Conservation (phyloP, 1,140 invertebrate species). For the Leptonema lineaticorne region DNA sequence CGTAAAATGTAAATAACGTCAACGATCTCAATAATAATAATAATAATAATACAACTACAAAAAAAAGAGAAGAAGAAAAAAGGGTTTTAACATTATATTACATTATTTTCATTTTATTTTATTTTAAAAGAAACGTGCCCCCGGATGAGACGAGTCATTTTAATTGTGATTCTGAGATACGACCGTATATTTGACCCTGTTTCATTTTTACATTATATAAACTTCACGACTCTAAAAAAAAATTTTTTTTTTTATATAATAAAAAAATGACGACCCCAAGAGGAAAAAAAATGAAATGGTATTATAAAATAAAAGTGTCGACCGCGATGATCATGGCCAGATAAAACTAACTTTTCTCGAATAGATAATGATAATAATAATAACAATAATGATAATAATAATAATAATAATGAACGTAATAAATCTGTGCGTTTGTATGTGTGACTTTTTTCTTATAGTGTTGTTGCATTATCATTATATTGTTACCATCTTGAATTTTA, state of each 20-base stretch:
- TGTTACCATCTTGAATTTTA: constrained; percentile 30
- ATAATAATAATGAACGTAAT: neutral
- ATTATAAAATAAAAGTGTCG: constrained; percentile 12
- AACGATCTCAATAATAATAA: too few species aligned
- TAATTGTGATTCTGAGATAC: constrained; percentile 23
- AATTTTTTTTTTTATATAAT: too few species aligned
- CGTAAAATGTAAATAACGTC: too few species aligned
- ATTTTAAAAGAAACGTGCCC: neutral
- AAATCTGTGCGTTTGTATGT: neutral
- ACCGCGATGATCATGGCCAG: constrained; percentile 23
- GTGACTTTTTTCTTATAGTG: neutral
- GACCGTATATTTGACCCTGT: constrained; percentile 18
- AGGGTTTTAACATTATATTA: too few species aligned
- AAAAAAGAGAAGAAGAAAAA: too few species aligned
- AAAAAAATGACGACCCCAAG: constrained; percentile 14
- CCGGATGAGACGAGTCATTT: constrained; percentile 29
- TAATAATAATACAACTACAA: too few species aligned
- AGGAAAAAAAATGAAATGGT: too few species aligned
- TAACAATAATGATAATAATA: neutral
- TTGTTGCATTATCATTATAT: constrained; percentile 25
- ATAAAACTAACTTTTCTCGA: constrained; percentile 17
- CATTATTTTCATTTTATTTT: too few species aligned
- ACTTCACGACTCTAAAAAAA: constrained; percentile 7
- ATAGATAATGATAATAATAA: too few species aligned
- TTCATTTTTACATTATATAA: constrained; percentile 7